Percentiles rank a stretch among this genome's conserved stretches.
phyloP scores from a whole-genome alignment of 2,888 invertebrate species.

The Mythimna ferrago region DNA sequence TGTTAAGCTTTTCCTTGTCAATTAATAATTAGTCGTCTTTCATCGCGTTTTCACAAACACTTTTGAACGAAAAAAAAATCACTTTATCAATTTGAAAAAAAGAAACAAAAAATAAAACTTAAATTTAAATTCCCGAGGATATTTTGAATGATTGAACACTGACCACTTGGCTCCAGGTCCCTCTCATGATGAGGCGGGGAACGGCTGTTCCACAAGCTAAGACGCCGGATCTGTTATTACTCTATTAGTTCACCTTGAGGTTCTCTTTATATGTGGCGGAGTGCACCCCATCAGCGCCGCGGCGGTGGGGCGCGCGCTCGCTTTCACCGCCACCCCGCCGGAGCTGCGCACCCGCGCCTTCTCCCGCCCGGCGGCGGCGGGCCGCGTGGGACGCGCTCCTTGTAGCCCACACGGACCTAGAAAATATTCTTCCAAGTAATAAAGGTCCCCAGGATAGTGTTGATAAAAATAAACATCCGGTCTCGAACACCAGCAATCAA shows the following conservation, averaged over 20 bases:
- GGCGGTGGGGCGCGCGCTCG: conserved; percentile 78
- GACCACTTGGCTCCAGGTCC: conserved; percentile 92
- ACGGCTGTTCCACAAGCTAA: conserved; percentile 81
- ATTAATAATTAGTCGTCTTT: not conserved
- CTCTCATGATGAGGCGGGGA: conserved; percentile 90
- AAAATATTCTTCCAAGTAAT: not conserved
- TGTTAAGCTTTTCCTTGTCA: not conserved
- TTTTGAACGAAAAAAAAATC: conserved; percentile 28
- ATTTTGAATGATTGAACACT: conserved; percentile 78
- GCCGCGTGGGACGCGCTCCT: conserved; percentile 68
- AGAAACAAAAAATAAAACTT: not conserved
- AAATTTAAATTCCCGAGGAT: conserved; percentile 30
- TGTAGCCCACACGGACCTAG: not conserved
- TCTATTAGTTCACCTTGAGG: conserved; percentile 80
- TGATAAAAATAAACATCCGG: not conserved
- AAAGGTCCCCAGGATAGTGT: not conserved
- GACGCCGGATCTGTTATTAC: conserved; percentile 84
- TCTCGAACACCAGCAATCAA: not conserved
- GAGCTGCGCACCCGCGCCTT: conserved; percentile 27
- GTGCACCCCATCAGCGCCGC: conserved; percentile 76
- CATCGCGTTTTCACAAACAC: conserved; percentile 37
- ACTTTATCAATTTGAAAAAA: conserved; percentile 20
- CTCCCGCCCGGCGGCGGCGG: conserved; percentile 41
- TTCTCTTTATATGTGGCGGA: conserved; percentile 80
- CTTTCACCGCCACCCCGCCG: conserved; percentile 80